A percentile compares a stretch with the other conserved stretches of the same genome.
Evolutionary conservation across 2,797 vertebrate genomes (phyloP).

Genomic region (Cirrhinus mrigala): DNA sequence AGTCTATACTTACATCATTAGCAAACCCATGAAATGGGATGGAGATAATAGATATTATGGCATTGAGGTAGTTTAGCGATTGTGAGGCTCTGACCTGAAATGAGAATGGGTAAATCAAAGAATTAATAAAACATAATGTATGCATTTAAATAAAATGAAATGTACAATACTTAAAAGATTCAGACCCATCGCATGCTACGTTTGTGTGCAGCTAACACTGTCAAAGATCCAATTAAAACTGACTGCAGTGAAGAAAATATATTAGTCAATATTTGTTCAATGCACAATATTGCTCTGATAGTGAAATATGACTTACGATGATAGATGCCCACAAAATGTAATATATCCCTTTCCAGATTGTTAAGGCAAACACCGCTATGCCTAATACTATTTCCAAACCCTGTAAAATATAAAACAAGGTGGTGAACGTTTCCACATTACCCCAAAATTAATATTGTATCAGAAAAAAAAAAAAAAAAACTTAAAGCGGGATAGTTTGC

Average conservation of each 20-base stretch:
- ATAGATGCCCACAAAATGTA: conserved; percentile 6
- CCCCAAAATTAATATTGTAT: neutral
- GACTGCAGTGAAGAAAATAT: neutral
- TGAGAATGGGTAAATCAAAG: neutral
- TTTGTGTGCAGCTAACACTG: neutral
- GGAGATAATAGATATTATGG: conserved; percentile 1
- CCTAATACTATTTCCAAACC: neutral
- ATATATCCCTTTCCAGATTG: neutral
- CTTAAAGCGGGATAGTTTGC: neutral
- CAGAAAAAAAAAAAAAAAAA: neutral
- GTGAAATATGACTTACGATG: neutral
- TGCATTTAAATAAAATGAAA: neutral
- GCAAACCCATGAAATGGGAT: neutral
- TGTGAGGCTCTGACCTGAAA: conserved; percentile 10
- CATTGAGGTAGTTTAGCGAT: neutral
- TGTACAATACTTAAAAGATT: neutral
- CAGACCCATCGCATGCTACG: neutral
- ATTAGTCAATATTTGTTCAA: neutral
- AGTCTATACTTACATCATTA: neutral
- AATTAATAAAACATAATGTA: neutral
- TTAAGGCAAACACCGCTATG: neutral
- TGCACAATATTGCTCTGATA: neutral
- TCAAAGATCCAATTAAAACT: conserved; percentile 21
- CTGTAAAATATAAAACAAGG: neutral
- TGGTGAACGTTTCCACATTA: neutral